Base-by-base conservation (phyloP, 2,797 vertebrate genomes). In the Catharus ustulatus region DNA sequence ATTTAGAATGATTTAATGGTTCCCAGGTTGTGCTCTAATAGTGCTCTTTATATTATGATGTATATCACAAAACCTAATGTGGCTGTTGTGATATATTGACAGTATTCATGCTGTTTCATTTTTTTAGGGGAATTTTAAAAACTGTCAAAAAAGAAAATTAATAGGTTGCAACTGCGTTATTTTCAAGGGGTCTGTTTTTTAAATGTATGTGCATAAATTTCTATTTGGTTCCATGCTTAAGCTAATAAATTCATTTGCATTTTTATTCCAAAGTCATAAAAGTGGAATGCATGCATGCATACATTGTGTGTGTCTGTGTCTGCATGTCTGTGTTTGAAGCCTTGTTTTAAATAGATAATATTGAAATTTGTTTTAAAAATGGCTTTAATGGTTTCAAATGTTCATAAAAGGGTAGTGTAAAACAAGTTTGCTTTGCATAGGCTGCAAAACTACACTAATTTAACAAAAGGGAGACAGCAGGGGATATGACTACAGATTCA, bases 1-100 rank as follows among this genome's bases (percentile, higher is more conserved):
- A 99, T 99, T 99, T 99, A 99, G 98, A 99, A 99, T 99, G 99
- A 99, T 99, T 99, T 99, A 99, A 99, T 99, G 99, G 99, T 98
- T 99, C 98, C 99, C 99, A 99, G 98, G 99, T 99, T 99, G 98
- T 98, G 98, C 98, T 99, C 98, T 99, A 99, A 99, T 99, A 99
- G 99, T 98, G 98, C 98, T 99, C 98, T 99, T 99, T 99, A 99
- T 99, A 99, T 98, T 98, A 98, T 99, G 98, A 98, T 99, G 98
- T 98, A 98, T 99, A 99, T 99, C 99, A 99, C 99, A 99, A 99
- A 99, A 98, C 98, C 98, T 99, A 99, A 99, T 99, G 99, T 99
- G 98, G 98, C 98, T 99, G 99, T 99, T 99, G 98, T 99, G 99
- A 99, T 99, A 99, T 98, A 98, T 98, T 98, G 98, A 98, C 97